A percentile compares a stretch with the other conserved stretches of the same genome.
Conservation (phyloP, 1,140 invertebrate species). For the Elysia chlorotica region DNA sequence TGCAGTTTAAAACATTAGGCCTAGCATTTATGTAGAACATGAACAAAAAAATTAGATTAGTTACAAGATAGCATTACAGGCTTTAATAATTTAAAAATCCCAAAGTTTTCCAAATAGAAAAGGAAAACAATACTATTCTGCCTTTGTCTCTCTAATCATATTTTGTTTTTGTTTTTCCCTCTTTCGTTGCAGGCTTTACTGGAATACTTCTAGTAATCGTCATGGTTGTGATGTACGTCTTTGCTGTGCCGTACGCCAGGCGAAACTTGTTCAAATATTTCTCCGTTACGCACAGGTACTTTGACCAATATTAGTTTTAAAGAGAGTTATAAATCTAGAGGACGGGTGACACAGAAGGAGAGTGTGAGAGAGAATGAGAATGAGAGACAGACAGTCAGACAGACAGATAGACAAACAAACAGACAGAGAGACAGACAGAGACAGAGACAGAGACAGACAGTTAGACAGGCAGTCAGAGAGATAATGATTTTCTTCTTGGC, state of each 20-base stretch:
- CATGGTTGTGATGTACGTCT: conserved; percentile 95
- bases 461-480: neutral
- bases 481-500: too few relatives aligned
- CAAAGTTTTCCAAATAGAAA: too few relatives aligned
- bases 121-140: too few relatives aligned
- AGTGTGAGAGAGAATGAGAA: neutral
- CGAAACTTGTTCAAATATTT: conserved; percentile 73
- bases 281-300: too few relatives aligned
- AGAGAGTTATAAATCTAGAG: too few relatives aligned
- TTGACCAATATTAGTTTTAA: too few relatives aligned
- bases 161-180: neutral
- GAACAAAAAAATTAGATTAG: too few relatives aligned
- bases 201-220: conserved; percentile 89
- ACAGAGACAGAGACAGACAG: neutral
- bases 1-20: too few relatives aligned
- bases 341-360: neutral
- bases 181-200: conserved; percentile 74
- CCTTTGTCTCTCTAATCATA: too few relatives aligned
- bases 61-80: too few relatives aligned
- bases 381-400: neutral
- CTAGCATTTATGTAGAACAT: too few relatives aligned
- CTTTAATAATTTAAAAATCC: too few relatives aligned
- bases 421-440: neutral
- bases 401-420: neutral
- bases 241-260: conserved; percentile 90